Conservation (phyloP, 2,888 invertebrate genomes). For the Calameuta filiformis region DNA sequence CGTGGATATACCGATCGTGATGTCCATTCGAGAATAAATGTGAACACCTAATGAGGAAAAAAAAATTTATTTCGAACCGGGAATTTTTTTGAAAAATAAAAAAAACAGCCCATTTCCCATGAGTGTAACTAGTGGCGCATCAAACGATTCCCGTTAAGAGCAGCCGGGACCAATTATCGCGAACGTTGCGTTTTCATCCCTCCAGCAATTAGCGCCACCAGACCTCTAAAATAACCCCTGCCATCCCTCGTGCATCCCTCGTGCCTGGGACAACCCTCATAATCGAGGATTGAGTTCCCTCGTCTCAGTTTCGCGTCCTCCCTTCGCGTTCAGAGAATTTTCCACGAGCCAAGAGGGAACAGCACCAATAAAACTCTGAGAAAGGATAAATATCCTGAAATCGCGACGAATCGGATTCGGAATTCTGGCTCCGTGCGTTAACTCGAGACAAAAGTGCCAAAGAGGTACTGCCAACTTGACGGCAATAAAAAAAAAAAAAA, state of each 20-base stretch:
- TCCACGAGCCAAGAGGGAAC: background rate
- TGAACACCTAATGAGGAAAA: background rate
- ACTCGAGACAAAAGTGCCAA: background rate
- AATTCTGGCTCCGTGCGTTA: background rate
- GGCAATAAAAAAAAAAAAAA: background rate
- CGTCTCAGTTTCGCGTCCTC: background rate
- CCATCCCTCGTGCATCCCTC: background rate
- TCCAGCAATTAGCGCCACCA: conserved; percentile 18
- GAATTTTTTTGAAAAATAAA: background rate
- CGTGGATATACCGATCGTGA: background rate
- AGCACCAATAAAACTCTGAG: background rate
- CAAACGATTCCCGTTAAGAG: background rate
- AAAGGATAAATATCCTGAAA: background rate
- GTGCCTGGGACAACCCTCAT: background rate
- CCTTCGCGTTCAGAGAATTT: background rate
- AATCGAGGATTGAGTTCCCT: background rate
- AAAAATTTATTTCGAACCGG: background rate
- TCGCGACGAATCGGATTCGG: background rate
- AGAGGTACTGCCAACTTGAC: background rate
- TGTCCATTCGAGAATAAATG: background rate
- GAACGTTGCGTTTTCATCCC: conserved; percentile 20
- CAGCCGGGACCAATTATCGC: conserved; percentile 21
- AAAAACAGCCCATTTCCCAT: background rate
- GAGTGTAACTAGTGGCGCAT: background rate
- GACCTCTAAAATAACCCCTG: background rate